Base-by-base conservation (phyloP, 1,140 invertebrate genomes). In the Trichomalopsis sarcophagae region DNA sequence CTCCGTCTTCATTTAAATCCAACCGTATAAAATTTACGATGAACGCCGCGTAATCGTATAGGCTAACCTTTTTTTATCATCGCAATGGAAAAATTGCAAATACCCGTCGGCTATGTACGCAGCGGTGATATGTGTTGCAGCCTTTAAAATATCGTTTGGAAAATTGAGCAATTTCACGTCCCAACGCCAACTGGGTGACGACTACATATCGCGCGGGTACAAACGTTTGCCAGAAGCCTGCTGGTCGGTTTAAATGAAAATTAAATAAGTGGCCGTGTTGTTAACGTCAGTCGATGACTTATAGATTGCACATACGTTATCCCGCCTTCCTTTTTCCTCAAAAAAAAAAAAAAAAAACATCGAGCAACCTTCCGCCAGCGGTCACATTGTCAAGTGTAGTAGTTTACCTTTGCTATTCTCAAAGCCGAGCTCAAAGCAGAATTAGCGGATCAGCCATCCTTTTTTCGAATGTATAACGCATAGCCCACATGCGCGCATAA, bases 161-260 rank as follows among this genome's bases (percentile, higher is more conserved):
- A 73, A 74, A 74, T 44, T 74, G 6, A 74, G 73, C 73, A 74
- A 74, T 74, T 73, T 33, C 13, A 33, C 33, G 33, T 74, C 33
- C 7, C 33, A 74, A 74, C 73, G 73, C 73, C 73, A 74, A 74
- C 33, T 74, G 14, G 69, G 30, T 30, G 73, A 74, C 36, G 36
- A 74, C 36, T 36, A 74, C 71, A 17, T 36, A 74, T 74, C n/a
- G n/a, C 14, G 33, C 21, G 11, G 13, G 44, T 74, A 74, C 14
- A 74, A 74, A 74, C 33, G 23, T 2, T 21, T 74, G 71, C 33
- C 71, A 74, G 33, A 7, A 21, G 5, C 14, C 17, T 17, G 1
- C 5, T 33, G 4, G 68, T 71, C 68, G 55, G 14, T 62, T 62
- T 6, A 14, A 62, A n/a, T 62, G 55, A 62, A 62, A 62, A 62